phyloP scores from a whole-genome alignment of 2,797 vertebrate species.

The Intellagama lesueurii region DNA sequence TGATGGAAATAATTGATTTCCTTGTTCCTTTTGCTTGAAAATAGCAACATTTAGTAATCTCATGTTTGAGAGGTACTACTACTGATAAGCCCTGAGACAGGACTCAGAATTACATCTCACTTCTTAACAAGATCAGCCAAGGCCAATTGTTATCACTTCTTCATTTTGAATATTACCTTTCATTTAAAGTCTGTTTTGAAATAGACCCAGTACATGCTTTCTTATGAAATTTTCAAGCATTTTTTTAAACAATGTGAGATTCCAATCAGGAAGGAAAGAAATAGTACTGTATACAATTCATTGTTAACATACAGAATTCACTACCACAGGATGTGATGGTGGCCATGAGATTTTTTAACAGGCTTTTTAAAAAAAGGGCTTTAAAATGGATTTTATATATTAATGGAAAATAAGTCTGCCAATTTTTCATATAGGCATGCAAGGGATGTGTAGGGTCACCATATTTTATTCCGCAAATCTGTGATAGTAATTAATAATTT shows the following conservation, averaged over 20 bases:
- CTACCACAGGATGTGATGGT: background rate
- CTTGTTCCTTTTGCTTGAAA: conserved; percentile 7
- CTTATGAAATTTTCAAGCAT: background rate
- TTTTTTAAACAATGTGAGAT: background rate
- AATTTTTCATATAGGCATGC: no score
- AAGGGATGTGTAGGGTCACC: no score
- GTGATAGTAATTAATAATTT: no score
- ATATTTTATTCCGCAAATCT: no score
- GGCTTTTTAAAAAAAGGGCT: background rate
- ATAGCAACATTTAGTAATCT: conserved; percentile 32
- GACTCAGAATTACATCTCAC: background rate
- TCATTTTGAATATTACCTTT: background rate
- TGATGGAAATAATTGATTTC: conserved; percentile 33
- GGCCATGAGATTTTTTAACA: background rate
- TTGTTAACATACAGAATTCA: background rate
- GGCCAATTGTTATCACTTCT: conserved; percentile 1
- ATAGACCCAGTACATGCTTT: background rate
- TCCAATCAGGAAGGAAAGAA: background rate
- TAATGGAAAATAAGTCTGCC: no score
- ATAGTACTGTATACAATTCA: background rate
- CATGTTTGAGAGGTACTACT: background rate
- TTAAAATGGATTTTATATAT: no score
- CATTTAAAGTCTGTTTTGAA: background rate
- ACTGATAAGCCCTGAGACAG: background rate
- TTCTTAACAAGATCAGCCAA: conserved; percentile 5